Base-by-base conservation (phyloP, 2,113 vertebrate genomes). In the Beaufortia kweichowensis region DNA sequence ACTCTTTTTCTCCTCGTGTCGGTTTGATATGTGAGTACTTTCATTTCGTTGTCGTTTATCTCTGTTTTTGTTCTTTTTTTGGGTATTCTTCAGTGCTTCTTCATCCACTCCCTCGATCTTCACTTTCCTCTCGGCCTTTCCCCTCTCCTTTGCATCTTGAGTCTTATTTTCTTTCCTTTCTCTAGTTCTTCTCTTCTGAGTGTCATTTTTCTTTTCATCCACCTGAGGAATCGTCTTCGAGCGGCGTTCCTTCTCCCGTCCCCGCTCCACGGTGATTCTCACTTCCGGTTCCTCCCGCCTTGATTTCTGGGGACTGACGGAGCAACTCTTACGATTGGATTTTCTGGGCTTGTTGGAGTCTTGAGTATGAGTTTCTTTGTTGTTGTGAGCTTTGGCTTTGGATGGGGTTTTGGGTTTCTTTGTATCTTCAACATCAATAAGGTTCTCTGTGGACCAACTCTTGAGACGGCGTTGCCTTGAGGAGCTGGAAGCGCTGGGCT, bases 371-470 rank as follows among this genome's bases (percentile, higher is more conserved):
- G n/a, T 66, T 35, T 73, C 68, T 66, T 60, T 65, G 71, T 65
- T 17, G 48, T 48, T 75, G 74, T 81, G 77, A 61, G 75, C 82
- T 83, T 82, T 87, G 86, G 89, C 86, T 87, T 91, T 87, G 39
- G 84, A 79, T 82, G 78, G 70, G 61, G 53, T 55, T 48, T 77
- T 76, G 50, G 21, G 28, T 59, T 80, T 79, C 53, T 63, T 89
- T 81, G 93, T 93, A 85, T 92, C 92, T 61, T 79, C 85, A 79
- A 93, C 90, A 85, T 91, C 92, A 88, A 84, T 87, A 26, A 28
- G 79, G 76, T 77, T 81, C 46, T 83, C 77, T 26, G 33, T 35
- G 62, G 79, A 86, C 81, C 53, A 81, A 74, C 84, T 84, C 79
- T 83, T 86, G 82, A 83, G 82, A 84, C 76, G 59, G 73, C 72